Conservation (phyloP, 2,797 vertebrate species). For the Sebastes matsubarae region DNA sequence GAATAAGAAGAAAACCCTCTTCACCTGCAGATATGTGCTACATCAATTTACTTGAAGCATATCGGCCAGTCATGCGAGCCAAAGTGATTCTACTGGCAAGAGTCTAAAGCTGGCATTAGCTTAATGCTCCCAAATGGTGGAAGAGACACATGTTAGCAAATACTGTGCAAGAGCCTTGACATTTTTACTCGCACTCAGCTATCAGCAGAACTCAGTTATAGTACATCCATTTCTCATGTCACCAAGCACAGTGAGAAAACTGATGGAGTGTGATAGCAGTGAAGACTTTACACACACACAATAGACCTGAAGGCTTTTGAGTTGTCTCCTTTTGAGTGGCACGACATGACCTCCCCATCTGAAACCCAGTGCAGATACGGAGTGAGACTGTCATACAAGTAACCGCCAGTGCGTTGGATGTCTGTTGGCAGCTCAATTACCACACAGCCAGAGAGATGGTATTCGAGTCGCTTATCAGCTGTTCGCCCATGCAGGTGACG, state of each 20-base stretch:
- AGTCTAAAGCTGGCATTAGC: background rate
- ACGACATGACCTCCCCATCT: slow-evolving; percentile 44
- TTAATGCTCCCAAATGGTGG: slow-evolving; percentile 14
- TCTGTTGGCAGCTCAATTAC: slow-evolving; percentile 72
- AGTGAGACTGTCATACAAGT: slow-evolving; percentile 44
- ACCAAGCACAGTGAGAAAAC: slow-evolving; percentile 3
- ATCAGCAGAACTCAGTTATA: slow-evolving; percentile 20
- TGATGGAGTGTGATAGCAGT: slow-evolving; percentile 39
- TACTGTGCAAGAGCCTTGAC: slow-evolving; percentile 9
- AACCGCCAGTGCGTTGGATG: slow-evolving; percentile 36
- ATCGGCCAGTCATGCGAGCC: background rate
- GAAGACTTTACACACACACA: slow-evolving; percentile 15
- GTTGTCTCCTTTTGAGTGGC: slow-evolving; percentile 58
- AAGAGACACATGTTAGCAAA: slow-evolving; percentile 28
- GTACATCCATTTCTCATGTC: slow-evolving; percentile 43
- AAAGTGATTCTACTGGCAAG: slow-evolving; percentile 13
- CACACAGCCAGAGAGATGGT: slow-evolving; percentile 34
- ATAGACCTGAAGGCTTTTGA: slow-evolving; percentile 32
- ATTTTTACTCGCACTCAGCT: slow-evolving; percentile 13
- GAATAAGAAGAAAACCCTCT: background rate
- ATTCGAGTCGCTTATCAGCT: slow-evolving; percentile 57
- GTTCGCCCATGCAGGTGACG: slow-evolving; percentile 65
- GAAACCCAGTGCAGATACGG: slow-evolving; percentile 26
- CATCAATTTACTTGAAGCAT: slow-evolving; percentile 20
- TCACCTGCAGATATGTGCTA: background rate